A percentile compares a stretch with the other conserved stretches of the same genome.
Evolutionary conservation across 2,888 invertebrate species (phyloP).

Genomic region (Cephus spinipes): DNA sequence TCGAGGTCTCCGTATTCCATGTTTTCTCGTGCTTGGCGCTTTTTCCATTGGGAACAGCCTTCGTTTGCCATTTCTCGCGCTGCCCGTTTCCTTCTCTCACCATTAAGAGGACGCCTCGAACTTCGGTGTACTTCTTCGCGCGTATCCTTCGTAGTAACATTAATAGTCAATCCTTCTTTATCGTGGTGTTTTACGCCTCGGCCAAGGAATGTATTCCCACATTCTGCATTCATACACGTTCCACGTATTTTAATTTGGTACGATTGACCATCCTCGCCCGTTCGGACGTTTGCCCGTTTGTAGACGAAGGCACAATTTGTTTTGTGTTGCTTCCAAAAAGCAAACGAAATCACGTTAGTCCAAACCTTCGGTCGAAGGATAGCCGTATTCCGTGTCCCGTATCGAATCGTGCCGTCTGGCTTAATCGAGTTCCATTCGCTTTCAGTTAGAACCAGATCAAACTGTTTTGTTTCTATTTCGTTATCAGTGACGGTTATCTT

Average conservation of each 20-base stretch:
- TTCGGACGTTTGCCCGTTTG: slow-evolving; percentile 16
- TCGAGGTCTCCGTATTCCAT: slow-evolving; percentile 24
- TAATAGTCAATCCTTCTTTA: slow-evolving; percentile 10
- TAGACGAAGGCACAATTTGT: slow-evolving; percentile 20
- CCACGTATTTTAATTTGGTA: too few relatives aligned
- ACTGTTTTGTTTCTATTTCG: not conserved
- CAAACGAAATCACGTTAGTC: slow-evolving; percentile 18
- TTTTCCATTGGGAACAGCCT: slow-evolving; percentile 19
- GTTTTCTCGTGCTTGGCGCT: slow-evolving; percentile 16
- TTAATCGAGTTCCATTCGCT: slow-evolving; percentile 15
- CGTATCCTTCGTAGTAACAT: slow-evolving; percentile 17
- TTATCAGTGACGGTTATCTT: not conserved
- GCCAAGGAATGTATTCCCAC: slow-evolving; percentile 19
- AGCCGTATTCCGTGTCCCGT: slow-evolving; percentile 8
- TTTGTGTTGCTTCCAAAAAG: slow-evolving; percentile 14
- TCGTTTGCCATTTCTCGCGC: slow-evolving; percentile 20
- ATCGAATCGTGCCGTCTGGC: slow-evolving; percentile 6
- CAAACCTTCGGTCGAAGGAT: slow-evolving; percentile 17
- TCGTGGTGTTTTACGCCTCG: not conserved
- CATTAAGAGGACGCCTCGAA: slow-evolving; percentile 24
- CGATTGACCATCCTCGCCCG: not conserved
- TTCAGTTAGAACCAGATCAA: slow-evolving; percentile 18
- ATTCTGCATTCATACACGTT: slow-evolving; percentile 20
- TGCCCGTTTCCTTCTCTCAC: slow-evolving; percentile 16
- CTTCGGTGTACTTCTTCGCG: slow-evolving; percentile 16